A percentile compares a stretch with the other conserved stretches of the same genome.
Conservation (phyloP, 2,113 vertebrate species). For the Glaucomys volans region DNA sequence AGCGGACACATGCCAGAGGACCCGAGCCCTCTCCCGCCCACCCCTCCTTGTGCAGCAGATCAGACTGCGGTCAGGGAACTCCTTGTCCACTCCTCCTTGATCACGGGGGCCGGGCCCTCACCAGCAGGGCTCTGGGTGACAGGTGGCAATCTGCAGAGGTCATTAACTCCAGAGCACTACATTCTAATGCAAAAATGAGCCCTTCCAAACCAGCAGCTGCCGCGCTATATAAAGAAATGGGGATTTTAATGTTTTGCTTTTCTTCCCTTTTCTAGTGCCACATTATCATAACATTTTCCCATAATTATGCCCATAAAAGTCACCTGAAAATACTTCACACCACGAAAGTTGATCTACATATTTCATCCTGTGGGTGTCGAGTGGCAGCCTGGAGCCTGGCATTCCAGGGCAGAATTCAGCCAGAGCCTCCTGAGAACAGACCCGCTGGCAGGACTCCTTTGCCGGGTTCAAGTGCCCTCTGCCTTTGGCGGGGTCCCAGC, state of each 20-base stretch:
- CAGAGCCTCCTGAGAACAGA: rapidly evolving
- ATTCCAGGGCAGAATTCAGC: not conserved
- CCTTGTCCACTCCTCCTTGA: not conserved
- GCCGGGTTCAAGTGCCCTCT: rapidly evolving
- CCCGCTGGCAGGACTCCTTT: rapidly evolving
- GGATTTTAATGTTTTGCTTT: constrained; percentile 72
- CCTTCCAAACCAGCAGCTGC: constrained; percentile 60
- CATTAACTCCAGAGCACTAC: constrained; percentile 69
- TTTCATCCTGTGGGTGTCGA: not conserved
- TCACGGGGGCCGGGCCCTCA: not conserved
- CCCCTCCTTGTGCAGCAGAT: not conserved
- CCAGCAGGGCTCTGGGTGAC: not conserved
- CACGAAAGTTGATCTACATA: constrained; percentile 47
- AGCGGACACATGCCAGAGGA: not conserved
- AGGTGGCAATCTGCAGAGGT: constrained; percentile 69
- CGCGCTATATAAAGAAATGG: constrained; percentile 64
- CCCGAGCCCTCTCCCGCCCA: too few species aligned
- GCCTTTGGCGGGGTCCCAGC: too few species aligned
- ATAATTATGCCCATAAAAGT: constrained; percentile 76
- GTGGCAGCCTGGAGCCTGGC: not conserved
- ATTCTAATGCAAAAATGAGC: constrained; percentile 52
- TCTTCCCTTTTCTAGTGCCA: constrained; percentile 57
- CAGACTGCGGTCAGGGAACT: rapidly evolving
- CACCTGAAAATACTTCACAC: constrained; percentile 72
- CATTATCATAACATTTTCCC: constrained; percentile 72